These are phyloP conservation scores for Harpegnathos saltator DNA, from an alignment of 1,140 invertebrate species.

Conservation along the genomic window DNA sequence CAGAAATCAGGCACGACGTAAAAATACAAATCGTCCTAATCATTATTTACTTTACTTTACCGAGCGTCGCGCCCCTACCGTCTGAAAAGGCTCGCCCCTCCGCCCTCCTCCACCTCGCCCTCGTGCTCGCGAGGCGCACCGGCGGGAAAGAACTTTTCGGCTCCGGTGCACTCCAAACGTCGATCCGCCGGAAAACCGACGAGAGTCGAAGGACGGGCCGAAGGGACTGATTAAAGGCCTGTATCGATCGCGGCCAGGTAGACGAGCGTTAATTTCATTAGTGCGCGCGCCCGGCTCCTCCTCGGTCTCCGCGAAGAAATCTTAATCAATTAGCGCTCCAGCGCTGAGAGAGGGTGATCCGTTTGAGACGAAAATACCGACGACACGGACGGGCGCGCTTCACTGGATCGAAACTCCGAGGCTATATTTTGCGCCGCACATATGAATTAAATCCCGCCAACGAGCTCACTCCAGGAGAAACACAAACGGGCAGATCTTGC, in stretches of 20 bases:
- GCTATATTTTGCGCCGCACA: not conserved
- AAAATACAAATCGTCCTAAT: conserved; percentile 84
- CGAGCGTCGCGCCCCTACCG: conserved; percentile 49
- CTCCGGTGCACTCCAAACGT: conserved; percentile 68
- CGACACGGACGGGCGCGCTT: not conserved
- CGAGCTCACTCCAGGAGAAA: not conserved
- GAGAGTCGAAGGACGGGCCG: conserved; percentile 38
- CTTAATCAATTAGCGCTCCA: conserved; percentile 54
- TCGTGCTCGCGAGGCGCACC: conserved; percentile 11
- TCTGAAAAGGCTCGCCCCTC: conserved; percentile 17
- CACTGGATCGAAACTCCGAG: not conserved
- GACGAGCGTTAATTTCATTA: conserved; percentile 73
- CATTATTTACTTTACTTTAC: conserved; percentile 83
- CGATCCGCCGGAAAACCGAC: conserved; percentile 62
- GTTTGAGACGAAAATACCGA: conserved; percentile 43
- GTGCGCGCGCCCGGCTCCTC: conserved; percentile 9
- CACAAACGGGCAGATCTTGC: not conserved
- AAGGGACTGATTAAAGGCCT: conserved; percentile 78
- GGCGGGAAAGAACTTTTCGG: conserved; percentile 67
- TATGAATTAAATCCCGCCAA: not conserved
- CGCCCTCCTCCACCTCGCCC: too few species aligned
- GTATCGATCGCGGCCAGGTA: conserved; percentile 56
- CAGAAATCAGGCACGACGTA: conserved; percentile 82
- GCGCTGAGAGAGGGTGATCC: not conserved
- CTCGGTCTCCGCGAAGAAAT: conserved; percentile 41